Evolutionary conservation across 2,113 vertebrate species (phyloP).

Genomic region (Hiodon tergisus): DNA sequence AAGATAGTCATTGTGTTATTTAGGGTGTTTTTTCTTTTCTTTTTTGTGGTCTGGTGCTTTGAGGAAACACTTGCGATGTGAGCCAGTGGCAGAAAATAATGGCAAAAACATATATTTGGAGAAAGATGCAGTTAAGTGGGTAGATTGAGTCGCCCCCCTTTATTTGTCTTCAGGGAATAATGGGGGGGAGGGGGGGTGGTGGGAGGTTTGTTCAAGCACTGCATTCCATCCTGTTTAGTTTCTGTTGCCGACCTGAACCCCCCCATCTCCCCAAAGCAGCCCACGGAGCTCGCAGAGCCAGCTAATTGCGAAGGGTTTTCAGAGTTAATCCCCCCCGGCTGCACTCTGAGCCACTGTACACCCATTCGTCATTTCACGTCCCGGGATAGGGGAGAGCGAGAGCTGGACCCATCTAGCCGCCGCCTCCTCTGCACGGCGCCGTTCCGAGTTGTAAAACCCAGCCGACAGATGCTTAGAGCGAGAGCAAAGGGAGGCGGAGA

Average conservation of each 20-base stretch:
- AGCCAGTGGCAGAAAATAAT: too few relatives aligned
- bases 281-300: conserved; percentile 6
- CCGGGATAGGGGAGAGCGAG: conserved; percentile 19
- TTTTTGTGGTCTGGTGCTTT: too few relatives aligned
- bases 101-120: too few relatives aligned
- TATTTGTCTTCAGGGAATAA: too few relatives aligned
- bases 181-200: not conserved
- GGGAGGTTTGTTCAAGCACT: not conserved
- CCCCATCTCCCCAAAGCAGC: not conserved
- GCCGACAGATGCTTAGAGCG: conserved; percentile 53
- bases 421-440: conserved; percentile 41
- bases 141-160: too few relatives aligned
- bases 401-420: conserved; percentile 39
- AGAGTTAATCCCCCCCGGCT: conserved; percentile 14
- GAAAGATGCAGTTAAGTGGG: too few relatives aligned
- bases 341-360: conserved; percentile 26
- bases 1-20: too few relatives aligned
- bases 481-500: conserved; percentile 48
- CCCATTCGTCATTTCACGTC: conserved; percentile 23
- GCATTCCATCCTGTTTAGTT: conserved; percentile 4
- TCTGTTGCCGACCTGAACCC: not conserved
- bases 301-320: conserved; percentile 21
- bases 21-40: too few relatives aligned
- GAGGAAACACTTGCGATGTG: too few relatives aligned
- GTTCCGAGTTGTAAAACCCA: conserved; percentile 45